Percentiles rank a stretch among this genome's conserved stretches.
phyloP scores from a whole-genome alignment of 1,140 invertebrate species.

The Piezodorus guildinii region DNA sequence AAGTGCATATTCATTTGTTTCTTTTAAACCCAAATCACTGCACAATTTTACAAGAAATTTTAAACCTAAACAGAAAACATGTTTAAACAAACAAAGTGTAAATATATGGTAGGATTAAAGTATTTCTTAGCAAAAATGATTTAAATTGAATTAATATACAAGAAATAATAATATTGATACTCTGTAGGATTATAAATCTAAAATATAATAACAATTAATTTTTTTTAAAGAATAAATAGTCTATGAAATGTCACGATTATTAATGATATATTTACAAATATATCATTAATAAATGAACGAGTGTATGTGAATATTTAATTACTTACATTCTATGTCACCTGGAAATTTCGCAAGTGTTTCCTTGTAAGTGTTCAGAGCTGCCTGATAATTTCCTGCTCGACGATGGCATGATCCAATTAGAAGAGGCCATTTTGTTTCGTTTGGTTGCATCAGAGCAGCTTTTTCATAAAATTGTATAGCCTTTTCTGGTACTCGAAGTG shows the following conservation, averaged over 20 bases:
- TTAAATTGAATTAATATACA: no score
- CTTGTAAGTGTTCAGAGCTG: conserved; percentile 69
- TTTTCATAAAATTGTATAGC: conserved; percentile 79
- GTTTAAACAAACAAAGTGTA: no score
- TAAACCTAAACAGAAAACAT: conserved; percentile 39
- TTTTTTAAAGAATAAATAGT: no score
- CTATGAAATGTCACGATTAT: no score
- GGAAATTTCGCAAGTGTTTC: conserved; percentile 66
- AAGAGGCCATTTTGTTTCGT: conserved; percentile 71
- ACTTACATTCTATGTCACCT: conserved; percentile 68
- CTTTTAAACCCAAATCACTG: conserved; percentile 70
- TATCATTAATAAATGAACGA: no score
- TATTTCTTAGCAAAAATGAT: no score
- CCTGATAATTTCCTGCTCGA: conserved; percentile 70
- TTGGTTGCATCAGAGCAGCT: conserved; percentile 76
- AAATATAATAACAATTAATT: no score
- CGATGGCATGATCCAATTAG: conserved; percentile 74
- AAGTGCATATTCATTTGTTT: conserved; percentile 61
- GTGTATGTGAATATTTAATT: no score
- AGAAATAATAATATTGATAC: no score
- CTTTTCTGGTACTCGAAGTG: conserved; percentile 78
- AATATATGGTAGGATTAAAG: no score
- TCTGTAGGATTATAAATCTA: no score
- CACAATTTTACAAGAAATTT: conserved; percentile 71
- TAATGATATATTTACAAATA: no score